Evolutionary conservation across 2,113 vertebrate genomes (phyloP).

Genomic region (Phocoena sinus): DNA sequence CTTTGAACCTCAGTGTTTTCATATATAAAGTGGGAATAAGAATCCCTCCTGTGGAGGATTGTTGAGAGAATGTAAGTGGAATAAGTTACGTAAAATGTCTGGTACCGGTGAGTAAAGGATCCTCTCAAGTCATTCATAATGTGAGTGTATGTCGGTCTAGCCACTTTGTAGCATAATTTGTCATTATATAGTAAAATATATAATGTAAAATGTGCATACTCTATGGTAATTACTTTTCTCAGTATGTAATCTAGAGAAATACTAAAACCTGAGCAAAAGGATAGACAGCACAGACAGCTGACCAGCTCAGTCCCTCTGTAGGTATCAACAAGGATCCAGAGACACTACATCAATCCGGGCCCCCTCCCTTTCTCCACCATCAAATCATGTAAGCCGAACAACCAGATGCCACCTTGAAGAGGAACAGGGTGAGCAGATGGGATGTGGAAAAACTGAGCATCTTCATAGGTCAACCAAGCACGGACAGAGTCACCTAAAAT

Average conservation of each 20-base stretch:
- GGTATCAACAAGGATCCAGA: background rate
- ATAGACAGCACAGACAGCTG: background rate
- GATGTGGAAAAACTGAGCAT: background rate
- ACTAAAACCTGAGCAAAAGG: background rate
- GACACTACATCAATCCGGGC: fast-evolving
- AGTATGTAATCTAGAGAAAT: background rate
- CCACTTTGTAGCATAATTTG: background rate
- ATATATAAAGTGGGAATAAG: background rate
- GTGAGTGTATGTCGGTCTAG: background rate
- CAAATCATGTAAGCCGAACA: background rate
- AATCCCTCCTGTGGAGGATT: background rate
- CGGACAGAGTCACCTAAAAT: background rate
- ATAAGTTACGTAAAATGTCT: background rate
- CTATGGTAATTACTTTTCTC: background rate
- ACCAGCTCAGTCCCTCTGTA: background rate
- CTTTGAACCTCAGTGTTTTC: background rate
- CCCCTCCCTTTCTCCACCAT: background rate
- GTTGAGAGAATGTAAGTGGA: background rate
- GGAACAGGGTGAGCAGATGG: background rate
- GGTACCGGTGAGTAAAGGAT: background rate
- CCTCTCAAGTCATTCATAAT: background rate
- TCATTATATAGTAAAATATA: background rate
- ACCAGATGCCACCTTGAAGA: background rate
- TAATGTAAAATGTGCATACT: background rate
- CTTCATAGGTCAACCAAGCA: background rate